Evolutionary conservation across 53 echinoderm and acorn worm species (phyloP).

Genomic region (Echinometra lucunter): DNA sequence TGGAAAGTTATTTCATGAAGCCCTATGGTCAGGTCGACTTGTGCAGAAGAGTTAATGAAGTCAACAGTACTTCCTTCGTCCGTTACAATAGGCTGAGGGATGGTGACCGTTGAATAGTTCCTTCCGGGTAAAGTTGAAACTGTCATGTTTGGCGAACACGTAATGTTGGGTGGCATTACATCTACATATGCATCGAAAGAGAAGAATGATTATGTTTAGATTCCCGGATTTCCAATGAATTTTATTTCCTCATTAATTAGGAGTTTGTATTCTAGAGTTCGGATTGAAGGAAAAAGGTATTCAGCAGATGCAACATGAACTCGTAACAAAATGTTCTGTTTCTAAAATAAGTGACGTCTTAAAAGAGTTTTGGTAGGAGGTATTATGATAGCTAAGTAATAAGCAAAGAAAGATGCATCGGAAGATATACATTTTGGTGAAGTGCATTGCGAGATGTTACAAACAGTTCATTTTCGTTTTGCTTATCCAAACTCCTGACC

Average conservation of each 20-base stretch:
- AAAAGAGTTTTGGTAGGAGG: too few relatives aligned
- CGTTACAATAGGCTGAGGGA: neutral
- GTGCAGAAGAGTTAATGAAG: neutral
- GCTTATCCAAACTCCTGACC: too few relatives aligned
- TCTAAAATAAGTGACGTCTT: too few relatives aligned
- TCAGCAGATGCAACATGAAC: neutral
- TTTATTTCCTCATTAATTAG: too few relatives aligned
- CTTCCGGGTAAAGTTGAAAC: neutral
- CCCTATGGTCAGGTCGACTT: conserved; percentile 14
- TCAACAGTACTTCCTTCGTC: neutral
- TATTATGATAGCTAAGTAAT: too few relatives aligned
- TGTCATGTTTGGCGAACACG: conserved; percentile 9
- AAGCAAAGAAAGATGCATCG: too few relatives aligned
- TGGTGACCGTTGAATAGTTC: neutral
- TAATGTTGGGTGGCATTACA: neutral
- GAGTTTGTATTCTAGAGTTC: too few relatives aligned
- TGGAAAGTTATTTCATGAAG: conserved; percentile 24
- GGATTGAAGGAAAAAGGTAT: neutral
- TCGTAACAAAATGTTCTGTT: too few relatives aligned
- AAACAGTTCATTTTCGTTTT: too few relatives aligned
- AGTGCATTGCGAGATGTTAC: too few relatives aligned
- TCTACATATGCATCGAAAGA: neutral
- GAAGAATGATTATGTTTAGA: neutral
- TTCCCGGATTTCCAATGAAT: too few relatives aligned
- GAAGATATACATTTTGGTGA: too few relatives aligned